phyloP scores from a whole-genome alignment of 2,113 vertebrate species.

The Hippoglossus stenolepis region DNA sequence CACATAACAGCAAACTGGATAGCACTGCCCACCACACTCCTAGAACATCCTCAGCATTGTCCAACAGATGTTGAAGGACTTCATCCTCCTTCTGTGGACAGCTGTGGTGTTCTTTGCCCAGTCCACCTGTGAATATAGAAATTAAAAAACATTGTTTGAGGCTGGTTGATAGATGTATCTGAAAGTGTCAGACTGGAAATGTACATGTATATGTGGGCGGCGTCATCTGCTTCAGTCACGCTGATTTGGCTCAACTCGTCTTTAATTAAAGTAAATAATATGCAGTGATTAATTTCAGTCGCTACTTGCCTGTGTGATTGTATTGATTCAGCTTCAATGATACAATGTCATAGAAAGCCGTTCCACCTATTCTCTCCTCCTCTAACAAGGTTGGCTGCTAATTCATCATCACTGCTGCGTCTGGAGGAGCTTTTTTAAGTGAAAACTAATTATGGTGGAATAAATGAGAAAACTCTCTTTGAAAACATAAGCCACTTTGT shows the following conservation, averaged over 20 bases:
- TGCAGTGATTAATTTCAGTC: not conserved
- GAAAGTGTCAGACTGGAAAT: not conserved
- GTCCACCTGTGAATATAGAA: not conserved
- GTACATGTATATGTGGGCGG: not conserved
- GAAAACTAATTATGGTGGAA: slow-evolving; percentile 36
- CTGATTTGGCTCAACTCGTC: not conserved
- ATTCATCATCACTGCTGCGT: slow-evolving; percentile 34
- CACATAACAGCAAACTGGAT: too few species aligned
- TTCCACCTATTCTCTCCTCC: slow-evolving; percentile 24
- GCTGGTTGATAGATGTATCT: not conserved
- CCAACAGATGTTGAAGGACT: too few species aligned
- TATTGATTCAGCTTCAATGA: not conserved
- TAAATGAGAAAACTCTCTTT: slow-evolving; percentile 36
- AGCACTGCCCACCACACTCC: too few species aligned
- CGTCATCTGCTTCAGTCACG: not conserved
- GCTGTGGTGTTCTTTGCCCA: too few species aligned
- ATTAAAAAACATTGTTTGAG: not conserved
- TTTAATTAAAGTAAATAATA: slow-evolving; percentile 8
- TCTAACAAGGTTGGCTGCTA: slow-evolving; percentile 28
- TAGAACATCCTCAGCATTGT: too few species aligned
- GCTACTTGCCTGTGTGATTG: not conserved
- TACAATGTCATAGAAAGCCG: slow-evolving; percentile 5
- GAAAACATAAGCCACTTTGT: slow-evolving; percentile 43
- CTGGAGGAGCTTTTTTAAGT: slow-evolving; percentile 23
- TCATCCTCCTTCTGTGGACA: too few species aligned